These are phyloP conservation scores for Trilocha varians DNA, from an alignment of 2,888 invertebrate genomes.

Conservation along the genomic window DNA sequence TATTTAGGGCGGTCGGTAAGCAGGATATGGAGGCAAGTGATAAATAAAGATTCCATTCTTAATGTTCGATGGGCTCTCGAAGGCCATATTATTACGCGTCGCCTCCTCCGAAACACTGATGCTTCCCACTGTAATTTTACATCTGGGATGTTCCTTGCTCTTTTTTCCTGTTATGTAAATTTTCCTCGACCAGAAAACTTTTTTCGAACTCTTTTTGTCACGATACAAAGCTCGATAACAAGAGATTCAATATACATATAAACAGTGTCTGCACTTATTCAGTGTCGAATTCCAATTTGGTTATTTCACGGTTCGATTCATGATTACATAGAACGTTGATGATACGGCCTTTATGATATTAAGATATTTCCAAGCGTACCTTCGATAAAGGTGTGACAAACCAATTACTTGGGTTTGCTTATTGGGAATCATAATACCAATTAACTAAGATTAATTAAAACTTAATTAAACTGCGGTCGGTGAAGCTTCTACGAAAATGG, in stretches of 20 bases:
- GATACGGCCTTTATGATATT: slow-evolving; percentile 11
- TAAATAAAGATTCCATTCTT: slow-evolving; percentile 31
- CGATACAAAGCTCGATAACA: slow-evolving; percentile 42
- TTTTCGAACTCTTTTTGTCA: slow-evolving; percentile 39
- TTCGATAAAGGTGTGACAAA: neutral
- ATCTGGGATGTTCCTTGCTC: slow-evolving; percentile 40
- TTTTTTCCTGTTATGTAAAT: slow-evolving; percentile 55
- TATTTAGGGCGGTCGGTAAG: slow-evolving; percentile 23
- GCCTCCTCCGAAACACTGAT: slow-evolving; percentile 27
- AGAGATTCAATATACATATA: slow-evolving; percentile 46
- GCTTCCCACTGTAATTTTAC: slow-evolving; percentile 43
- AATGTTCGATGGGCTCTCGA: slow-evolving; percentile 24
- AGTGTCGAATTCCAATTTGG: slow-evolving; percentile 28
- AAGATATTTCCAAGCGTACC: slow-evolving; percentile 7
- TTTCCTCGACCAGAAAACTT: slow-evolving; percentile 40
- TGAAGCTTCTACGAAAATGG: neutral
- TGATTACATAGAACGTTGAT: slow-evolving; percentile 26
- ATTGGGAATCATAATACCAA: slow-evolving; percentile 6
- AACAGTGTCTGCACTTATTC: slow-evolving; percentile 32
- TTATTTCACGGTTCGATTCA: slow-evolving; percentile 37
- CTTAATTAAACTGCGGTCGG: neutral
- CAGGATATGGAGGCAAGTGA: slow-evolving; percentile 28
- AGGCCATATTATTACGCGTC: slow-evolving; percentile 35
- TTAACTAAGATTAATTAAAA: neutral
- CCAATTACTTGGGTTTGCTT: slow-evolving; percentile 1